Evolutionary conservation across 2,888 invertebrate species (phyloP).

Genomic region (Elysia crispata): DNA sequence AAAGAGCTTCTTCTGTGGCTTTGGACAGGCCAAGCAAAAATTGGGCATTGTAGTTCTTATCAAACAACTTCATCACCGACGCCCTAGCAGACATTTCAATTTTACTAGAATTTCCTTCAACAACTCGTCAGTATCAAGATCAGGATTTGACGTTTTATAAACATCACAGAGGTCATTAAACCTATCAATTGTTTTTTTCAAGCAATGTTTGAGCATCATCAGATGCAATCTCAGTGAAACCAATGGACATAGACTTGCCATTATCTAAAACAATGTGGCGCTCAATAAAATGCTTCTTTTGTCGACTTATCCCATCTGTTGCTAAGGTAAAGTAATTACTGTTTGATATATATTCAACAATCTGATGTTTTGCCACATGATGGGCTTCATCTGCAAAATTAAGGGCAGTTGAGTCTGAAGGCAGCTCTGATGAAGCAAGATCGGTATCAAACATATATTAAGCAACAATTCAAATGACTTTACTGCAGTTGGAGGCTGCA

Average conservation of each 20-base stretch:
- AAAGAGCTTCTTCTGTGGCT: too few species aligned
- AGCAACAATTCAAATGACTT: too few species aligned
- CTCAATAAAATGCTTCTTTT: constrained; percentile 31
- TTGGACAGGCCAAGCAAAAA: too few species aligned
- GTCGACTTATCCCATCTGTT: constrained; percentile 13
- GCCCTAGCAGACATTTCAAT: background rate
- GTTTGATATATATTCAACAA: background rate
- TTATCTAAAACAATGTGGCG: constrained; percentile 7
- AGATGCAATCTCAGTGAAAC: background rate
- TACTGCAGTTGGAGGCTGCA: too few species aligned
- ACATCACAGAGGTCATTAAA: constrained; percentile 4
- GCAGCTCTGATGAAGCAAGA: too few species aligned
- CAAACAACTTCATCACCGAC: too few species aligned
- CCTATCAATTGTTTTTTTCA: background rate
- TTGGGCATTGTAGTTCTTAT: too few species aligned
- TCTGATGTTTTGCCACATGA: constrained; percentile 32
- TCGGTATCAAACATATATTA: too few species aligned
- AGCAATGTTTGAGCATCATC: constrained; percentile 13
- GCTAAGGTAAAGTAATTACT: constrained; percentile 20
- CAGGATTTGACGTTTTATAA: background rate
- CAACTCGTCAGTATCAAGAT: background rate
- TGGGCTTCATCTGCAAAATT: constrained; percentile 24
- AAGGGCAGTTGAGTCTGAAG: too few species aligned
- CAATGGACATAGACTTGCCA: constrained; percentile 4
- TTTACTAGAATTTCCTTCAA: constrained; percentile 13